These are phyloP conservation scores for Chlamydotis undulata DNA, from an alignment of 2,113 vertebrate genomes.

Conservation along the genomic window DNA sequence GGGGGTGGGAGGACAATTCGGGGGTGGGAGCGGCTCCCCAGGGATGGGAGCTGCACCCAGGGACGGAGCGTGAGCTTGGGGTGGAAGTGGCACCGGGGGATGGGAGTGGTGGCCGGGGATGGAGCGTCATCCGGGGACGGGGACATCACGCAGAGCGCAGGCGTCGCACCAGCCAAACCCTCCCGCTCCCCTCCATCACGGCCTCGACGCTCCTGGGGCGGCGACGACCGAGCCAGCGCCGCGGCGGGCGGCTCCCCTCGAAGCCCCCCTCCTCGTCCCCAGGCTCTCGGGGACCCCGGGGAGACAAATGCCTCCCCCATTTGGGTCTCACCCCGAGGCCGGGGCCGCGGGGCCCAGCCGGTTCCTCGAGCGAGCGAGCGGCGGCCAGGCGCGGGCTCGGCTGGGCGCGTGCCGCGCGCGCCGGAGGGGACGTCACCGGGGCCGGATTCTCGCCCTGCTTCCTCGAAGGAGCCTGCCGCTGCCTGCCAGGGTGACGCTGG, in stretches of 20 bases:
- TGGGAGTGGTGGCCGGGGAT: fast-evolving
- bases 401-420: not conserved
- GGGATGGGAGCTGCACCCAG: not conserved
- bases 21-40: fast-evolving
- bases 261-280: not conserved
- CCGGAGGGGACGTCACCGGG: not conserved
- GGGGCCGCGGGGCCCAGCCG: fast-evolving
- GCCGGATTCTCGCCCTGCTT: conserved; percentile 13
- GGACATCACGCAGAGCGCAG: not conserved
- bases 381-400: not conserved
- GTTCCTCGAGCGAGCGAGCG: not conserved
- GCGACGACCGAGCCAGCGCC: fast-evolving
- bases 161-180: fast-evolving
- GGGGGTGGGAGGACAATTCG: not conserved
- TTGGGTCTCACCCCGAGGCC: not conserved
- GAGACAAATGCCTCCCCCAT: fast-evolving
- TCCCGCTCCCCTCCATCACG: not conserved
- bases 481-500: conserved; percentile 57
- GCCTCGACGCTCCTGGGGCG: fast-evolving
- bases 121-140: not conserved
- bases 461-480: conserved; percentile 54
- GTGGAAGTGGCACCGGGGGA: not conserved
- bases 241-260: fast-evolving
- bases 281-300: not conserved
- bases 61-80: not conserved